phyloP scores from a whole-genome alignment of 2,888 invertebrate genomes.

The Gymnoscelis rufifasciata region DNA sequence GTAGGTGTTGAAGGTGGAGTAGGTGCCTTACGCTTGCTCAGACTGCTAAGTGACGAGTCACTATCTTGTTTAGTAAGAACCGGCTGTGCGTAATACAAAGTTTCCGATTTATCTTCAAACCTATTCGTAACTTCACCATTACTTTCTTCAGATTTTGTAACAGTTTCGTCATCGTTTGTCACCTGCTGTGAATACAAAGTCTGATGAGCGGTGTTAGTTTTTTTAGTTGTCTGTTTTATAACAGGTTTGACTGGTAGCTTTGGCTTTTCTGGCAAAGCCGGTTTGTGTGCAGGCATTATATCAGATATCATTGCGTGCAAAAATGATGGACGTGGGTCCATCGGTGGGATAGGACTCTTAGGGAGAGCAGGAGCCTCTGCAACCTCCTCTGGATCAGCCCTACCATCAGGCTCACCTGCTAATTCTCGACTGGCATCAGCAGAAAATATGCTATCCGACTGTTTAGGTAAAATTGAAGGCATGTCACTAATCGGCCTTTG shows the following conservation, averaged over 20 bases:
- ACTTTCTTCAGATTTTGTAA: slow-evolving; percentile 55
- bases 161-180: slow-evolving; percentile 53
- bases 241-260: slow-evolving; percentile 78
- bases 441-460: slow-evolving; percentile 63
- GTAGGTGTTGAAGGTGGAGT: slow-evolving; percentile 82
- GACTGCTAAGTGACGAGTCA: slow-evolving; percentile 72
- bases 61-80: slow-evolving; percentile 79
- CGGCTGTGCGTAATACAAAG: slow-evolving; percentile 68
- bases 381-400: slow-evolving; percentile 87
- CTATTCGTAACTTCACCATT: slow-evolving; percentile 61
- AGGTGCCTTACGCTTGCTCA: slow-evolving; percentile 87
- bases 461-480: slow-evolving; percentile 69
- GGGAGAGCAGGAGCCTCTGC: slow-evolving; percentile 85
- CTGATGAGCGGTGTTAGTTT: slow-evolving; percentile 61
- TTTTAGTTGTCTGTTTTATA: slow-evolving; percentile 73
- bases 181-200: slow-evolving; percentile 75
- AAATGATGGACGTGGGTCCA: slow-evolving; percentile 83
- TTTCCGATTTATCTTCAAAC: slow-evolving; percentile 60
- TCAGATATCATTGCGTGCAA: slow-evolving; percentile 82
- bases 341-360: slow-evolving; percentile 81
- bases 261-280: slow-evolving; percentile 86
- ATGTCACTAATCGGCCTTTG: slow-evolving; percentile 71
- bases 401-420: slow-evolving; percentile 92
- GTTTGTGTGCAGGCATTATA: slow-evolving; percentile 68
- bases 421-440: slow-evolving; percentile 85